Percentiles rank a stretch among this genome's conserved stretches.
Evolutionary conservation across 2,113 vertebrate species (phyloP).

Genomic region (Vulpes vulpes): DNA sequence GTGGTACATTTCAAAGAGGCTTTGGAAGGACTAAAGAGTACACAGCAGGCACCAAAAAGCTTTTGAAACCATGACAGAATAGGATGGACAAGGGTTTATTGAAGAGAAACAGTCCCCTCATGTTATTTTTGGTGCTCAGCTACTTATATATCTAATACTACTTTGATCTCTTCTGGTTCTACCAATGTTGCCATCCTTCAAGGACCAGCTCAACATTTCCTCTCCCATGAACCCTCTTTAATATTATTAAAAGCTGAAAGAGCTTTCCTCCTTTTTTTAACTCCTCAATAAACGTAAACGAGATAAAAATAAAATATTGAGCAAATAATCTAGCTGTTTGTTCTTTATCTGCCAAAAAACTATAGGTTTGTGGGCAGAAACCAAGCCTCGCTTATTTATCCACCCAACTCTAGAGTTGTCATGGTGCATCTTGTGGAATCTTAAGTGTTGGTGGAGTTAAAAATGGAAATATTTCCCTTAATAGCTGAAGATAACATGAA

Average conservation of each 20-base stretch:
- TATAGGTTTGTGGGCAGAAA: neutral
- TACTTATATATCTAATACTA: neutral
- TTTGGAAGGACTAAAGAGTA: neutral
- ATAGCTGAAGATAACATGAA: neutral
- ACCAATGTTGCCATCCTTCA: neutral
- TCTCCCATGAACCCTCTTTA: neutral
- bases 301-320: slow-evolving; percentile 8
- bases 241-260: neutral
- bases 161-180: neutral
- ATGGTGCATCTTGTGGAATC: neutral
- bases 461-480: neutral
- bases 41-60: neutral
- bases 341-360: neutral
- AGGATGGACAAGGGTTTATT: neutral
- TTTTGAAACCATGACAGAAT: neutral
- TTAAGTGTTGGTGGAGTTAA: neutral
- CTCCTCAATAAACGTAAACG: neutral
- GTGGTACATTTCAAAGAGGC: neutral
- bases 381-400: neutral
- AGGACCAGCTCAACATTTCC: neutral
- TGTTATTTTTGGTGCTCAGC: neutral
- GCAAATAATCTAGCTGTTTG: neutral
- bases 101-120: neutral
- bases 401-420: neutral
- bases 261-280: neutral